Base-by-base conservation (phyloP, 2,888 invertebrate species). In the Kryphioiulus occultus region DNA sequence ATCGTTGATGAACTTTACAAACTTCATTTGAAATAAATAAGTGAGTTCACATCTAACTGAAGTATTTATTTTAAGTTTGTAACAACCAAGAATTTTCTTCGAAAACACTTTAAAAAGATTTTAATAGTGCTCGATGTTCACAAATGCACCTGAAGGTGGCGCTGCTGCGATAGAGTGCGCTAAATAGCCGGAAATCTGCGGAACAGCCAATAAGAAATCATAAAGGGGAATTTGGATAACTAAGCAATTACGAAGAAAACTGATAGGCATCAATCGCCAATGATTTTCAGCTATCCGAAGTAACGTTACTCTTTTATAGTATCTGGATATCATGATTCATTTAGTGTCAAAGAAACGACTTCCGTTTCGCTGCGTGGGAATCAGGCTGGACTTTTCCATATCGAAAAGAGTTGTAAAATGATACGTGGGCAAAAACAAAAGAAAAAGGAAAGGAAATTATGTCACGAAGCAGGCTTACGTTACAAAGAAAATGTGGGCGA, bases 341-440 rank as follows among this genome's bases (percentile, higher is more conserved):
- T 15, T 10, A 78, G 30, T 30, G 7, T 12, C 30, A 10, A 78
- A 78, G 30, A 26, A 78, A 30, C 78, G 78, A 78, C 26, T 30
- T 78, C 78, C 30, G 78, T 30, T 15, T 78, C 0, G 30, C 0
- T 78, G 78, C 78, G 78, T 78, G 78, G 78, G 78, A 78, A 78
- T 15, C 78, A 78, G 78, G 26, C 9, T 26, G 15, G 26, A 4
- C 30, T 26, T 78, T 78, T 78, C 15, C 30, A 78, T 30, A 78
- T 78, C 78, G 30, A 30, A 78, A 78, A 78, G 78, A 78, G 78
- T 78, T 78, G 30, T 30, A 30, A 78, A 78, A 78, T 78, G 78
- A 78, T 30, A 26, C 30, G 78, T 78, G 30, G 78, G 78, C 30
- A 68, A 68, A 68, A 68, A 22, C n/a, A n/a, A 78, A 78, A 78